Evolutionary conservation across 1,140 invertebrate species (phyloP), one percentile per base, ranked within the genome.

Genomic region (Drosophila melanica): DNA sequence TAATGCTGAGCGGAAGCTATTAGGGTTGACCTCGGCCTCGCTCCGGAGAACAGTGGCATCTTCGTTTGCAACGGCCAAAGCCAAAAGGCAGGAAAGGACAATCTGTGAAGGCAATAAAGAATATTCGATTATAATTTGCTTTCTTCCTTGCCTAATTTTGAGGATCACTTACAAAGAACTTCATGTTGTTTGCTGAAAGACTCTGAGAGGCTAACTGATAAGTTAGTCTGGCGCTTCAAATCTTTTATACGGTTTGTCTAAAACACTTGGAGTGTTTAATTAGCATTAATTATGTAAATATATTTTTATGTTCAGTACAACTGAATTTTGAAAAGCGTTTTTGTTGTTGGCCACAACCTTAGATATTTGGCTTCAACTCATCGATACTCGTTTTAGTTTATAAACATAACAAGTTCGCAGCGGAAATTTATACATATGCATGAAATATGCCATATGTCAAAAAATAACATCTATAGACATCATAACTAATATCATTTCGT

Each of bases 1-100:
- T 4, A 23, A 3, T 3, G 9, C 95, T 95, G 64, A 96, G 96
- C 69, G 27, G 65, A 86, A 91, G 30, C 6, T 16, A 1, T 86
- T 42, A 5, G 65, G 39, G 44, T 89, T 75, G 1, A 89, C 80
- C 20, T 82, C 75, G 7, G 53, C 6, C 0, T 80, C 72, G 39
- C 0, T 62, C 4, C 47, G 63, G 0, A 91, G 5, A 8, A 91
- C 53, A 0, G 6, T 0, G n/a, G 78, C 80, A 33, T 86, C 27
- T 45, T 91, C 82, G 54, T 79, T 78, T 65, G 90, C 90, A 42
- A 18, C 54, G 8, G 72, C 86, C 41, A 86, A 1, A 12, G 57
- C 86, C 75, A 91, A 53, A 23, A 91, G 67, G 78, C 90, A 86
- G 20, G 90, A 73, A 35, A 91, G 64, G 35, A 68, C 82, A 75